phyloP scores from a whole-genome alignment of 2,797 vertebrate genomes.

The Bovichtus diacanthus region DNA sequence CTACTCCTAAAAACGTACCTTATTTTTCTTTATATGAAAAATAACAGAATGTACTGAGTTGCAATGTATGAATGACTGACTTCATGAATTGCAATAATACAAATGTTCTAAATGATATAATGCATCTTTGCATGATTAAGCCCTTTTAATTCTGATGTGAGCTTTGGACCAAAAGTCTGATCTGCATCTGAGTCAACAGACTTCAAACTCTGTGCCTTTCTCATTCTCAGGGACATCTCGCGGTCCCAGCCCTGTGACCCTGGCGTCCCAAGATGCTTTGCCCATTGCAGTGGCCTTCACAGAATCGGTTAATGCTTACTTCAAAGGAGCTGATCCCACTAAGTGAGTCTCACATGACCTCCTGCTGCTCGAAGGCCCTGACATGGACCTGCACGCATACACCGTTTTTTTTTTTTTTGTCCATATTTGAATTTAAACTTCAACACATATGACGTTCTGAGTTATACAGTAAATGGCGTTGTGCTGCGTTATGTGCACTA shows the following conservation, averaged over 20 bases:
- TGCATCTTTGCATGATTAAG: constrained; percentile 48
- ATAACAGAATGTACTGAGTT: constrained; percentile 51
- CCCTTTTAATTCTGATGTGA: constrained; percentile 41
- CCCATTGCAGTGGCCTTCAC: constrained; percentile 98
- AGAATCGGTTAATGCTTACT: constrained; percentile 98
- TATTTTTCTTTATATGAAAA: constrained; percentile 36
- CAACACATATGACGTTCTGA: constrained; percentile 23
- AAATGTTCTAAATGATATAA: constrained; percentile 25
- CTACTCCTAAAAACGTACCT: constrained; percentile 14
- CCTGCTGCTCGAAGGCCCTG: constrained; percentile 54
- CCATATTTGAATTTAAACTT: constrained; percentile 45
- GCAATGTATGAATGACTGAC: constrained; percentile 42
- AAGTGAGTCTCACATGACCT: constrained; percentile 90
- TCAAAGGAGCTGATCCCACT: constrained; percentile 98
- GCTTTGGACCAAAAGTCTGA: constrained; percentile 26
- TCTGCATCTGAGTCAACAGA: constrained; percentile 55
- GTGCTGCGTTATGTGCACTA: background rate
- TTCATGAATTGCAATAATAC: constrained; percentile 35
- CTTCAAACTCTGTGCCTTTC: constrained; percentile 30
- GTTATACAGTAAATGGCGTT: background rate
- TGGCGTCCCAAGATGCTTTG: constrained; percentile 94
- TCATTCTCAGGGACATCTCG: constrained; percentile 92
- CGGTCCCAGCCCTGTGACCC: constrained; percentile 96
- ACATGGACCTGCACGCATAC: constrained; percentile 42
- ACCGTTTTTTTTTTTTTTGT: no score